A percentile compares a stretch with the other conserved stretches of the same genome.
These are phyloP conservation scores for Drosophila arawakana DNA, from an alignment of 1,140 invertebrate genomes.

Conservation along the genomic window DNA sequence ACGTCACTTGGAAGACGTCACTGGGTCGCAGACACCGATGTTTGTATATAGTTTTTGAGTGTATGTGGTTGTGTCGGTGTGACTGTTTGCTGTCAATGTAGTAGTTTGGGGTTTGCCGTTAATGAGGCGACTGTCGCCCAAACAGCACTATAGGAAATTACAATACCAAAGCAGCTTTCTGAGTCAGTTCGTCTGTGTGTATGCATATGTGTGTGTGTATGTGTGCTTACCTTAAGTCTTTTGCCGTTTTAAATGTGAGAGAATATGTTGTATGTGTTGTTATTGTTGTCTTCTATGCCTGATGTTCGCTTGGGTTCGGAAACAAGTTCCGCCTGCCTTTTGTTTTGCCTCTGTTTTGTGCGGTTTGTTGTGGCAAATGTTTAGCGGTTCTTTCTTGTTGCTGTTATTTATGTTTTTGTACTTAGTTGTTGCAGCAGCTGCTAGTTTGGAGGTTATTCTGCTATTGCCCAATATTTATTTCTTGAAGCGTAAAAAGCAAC, in stretches of 20 bases:
- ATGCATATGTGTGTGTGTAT: conserved; percentile 13
- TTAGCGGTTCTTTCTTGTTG: conserved; percentile 59
- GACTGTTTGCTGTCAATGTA: neutral
- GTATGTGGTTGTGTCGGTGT: neutral
- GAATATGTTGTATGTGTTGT: conserved; percentile 27
- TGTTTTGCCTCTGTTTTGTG: conserved; percentile 25
- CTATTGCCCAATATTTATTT: conserved; percentile 62
- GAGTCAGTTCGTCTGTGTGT: conserved; percentile 6
- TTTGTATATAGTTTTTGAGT: neutral
- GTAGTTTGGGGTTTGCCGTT: conserved; percentile 37
- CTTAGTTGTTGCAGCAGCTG: conserved; percentile 23
- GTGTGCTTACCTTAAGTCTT: conserved; percentile 40
- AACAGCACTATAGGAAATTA: conserved; percentile 27
- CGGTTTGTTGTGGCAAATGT: conserved; percentile 42
- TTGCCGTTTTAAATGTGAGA: conserved; percentile 72
- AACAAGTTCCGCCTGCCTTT: conserved; percentile 62
- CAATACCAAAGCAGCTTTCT: conserved; percentile 28
- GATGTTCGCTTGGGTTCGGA: conserved; percentile 26
- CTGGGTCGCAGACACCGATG: conserved; percentile 37
- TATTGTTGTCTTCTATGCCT: conserved; percentile 22
- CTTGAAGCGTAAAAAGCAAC: conserved; percentile 48
- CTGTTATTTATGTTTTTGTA: neutral
- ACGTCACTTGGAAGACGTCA: conserved; percentile 46
- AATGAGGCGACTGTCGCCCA: conserved; percentile 30
- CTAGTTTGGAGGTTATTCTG: conserved; percentile 61